Evolutionary conservation across 2,113 vertebrate species (phyloP).

Genomic region (Dicerorhinus sumatrensis): DNA sequence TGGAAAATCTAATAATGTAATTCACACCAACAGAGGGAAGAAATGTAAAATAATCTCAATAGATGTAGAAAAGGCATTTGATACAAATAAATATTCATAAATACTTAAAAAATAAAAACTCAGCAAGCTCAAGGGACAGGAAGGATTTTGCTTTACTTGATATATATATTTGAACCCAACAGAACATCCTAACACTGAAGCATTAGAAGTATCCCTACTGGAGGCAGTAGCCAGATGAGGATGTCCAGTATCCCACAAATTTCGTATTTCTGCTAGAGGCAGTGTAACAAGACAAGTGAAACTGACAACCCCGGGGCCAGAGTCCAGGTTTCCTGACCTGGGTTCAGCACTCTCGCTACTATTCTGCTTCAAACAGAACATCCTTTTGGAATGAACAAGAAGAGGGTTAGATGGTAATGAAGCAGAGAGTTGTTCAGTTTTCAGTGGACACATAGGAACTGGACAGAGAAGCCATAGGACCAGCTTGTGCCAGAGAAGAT

Average conservation of each 20-base stretch:
- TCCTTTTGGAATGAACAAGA: not conserved
- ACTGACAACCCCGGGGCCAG: not conserved
- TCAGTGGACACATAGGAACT: not conserved
- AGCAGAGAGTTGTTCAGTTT: not conserved
- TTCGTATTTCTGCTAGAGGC: not conserved
- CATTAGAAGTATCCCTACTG: too few species aligned
- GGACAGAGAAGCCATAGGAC: not conserved
- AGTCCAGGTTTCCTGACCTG: not conserved
- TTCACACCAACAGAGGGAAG: not conserved
- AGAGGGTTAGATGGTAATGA: too few species aligned
- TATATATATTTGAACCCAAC: not conserved
- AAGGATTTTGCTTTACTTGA: not conserved
- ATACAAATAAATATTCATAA: not conserved
- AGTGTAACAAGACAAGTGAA: fast-evolving
- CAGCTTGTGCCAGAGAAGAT: not conserved
- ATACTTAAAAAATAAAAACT: not conserved
- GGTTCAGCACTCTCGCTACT: not conserved
- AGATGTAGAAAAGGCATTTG: not conserved
- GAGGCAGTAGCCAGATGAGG: not conserved
- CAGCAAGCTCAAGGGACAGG: not conserved
- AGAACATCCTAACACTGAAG: not conserved
- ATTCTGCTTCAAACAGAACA: not conserved
- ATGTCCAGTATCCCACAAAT: not conserved
- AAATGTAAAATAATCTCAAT: not conserved
- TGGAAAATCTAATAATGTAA: not conserved